A percentile compares a stretch with the other conserved stretches of the same genome.
These are phyloP conservation scores for Mohoua ochrocephala DNA, from an alignment of 2,113 vertebrate species.

Conservation along the genomic window DNA sequence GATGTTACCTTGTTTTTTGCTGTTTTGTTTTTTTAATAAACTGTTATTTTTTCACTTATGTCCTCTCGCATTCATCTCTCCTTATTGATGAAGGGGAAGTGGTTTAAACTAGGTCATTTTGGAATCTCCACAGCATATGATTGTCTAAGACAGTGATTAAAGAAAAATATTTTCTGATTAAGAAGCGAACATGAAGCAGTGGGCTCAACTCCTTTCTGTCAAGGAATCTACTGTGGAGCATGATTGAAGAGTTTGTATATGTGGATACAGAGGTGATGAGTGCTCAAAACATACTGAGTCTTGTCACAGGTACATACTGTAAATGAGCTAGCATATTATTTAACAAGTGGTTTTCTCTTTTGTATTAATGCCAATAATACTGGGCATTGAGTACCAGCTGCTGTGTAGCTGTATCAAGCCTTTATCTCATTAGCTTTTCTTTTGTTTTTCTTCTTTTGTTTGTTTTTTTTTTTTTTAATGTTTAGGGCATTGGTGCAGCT, in stretches of 20 bases:
- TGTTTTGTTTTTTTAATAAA: neutral
- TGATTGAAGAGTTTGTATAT: fast-evolving
- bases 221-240: neutral
- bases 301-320: neutral
- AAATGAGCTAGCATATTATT: neutral
- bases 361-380: neutral
- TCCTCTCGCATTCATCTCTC: neutral
- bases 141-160: neutral
- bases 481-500: neutral
- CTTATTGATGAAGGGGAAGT: neutral
- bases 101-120: neutral
- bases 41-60: neutral
- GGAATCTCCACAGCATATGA: neutral
- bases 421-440: neutral
- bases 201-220: neutral
- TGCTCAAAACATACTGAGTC: neutral
- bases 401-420: neutral
- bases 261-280: neutral
- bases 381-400: neutral
- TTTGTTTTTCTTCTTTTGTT: neutral
- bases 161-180: neutral
- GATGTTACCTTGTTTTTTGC: neutral
- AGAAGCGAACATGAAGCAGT: neutral
- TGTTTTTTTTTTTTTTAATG: neutral
- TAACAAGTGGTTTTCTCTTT: neutral